Conservation (phyloP, 2,797 vertebrate genomes). For the Hippopotamyrus pictus region DNA sequence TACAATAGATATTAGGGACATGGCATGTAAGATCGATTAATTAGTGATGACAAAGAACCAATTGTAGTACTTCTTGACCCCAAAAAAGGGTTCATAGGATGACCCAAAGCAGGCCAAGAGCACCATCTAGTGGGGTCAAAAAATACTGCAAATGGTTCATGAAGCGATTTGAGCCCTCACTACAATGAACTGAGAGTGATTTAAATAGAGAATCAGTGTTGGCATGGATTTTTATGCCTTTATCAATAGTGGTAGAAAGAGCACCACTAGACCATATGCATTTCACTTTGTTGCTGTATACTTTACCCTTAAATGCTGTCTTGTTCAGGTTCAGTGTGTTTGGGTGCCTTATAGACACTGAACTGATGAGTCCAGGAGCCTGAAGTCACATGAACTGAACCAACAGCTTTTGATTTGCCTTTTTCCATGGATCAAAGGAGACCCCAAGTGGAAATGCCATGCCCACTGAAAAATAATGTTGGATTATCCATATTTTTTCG, state of each 20-base stretch:
- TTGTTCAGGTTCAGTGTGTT: not conserved
- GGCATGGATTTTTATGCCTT: not conserved
- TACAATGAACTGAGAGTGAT: not conserved
- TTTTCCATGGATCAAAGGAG: not conserved
- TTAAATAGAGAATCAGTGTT: not conserved
- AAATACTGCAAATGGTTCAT: not conserved
- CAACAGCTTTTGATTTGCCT: constrained; percentile 1
- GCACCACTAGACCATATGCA: not conserved
- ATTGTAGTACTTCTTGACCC: not conserved
- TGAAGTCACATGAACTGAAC: not conserved
- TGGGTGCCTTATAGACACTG: not conserved
- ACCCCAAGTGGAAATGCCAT: not conserved
- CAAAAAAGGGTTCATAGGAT: not conserved
- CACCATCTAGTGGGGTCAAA: not conserved
- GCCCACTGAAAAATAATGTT: not conserved
- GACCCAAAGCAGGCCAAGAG: not conserved
- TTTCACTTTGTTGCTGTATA: constrained; percentile 1
- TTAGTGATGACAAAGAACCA: not conserved
- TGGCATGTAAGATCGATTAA: not conserved
- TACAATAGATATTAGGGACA: not conserved
- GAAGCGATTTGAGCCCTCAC: not conserved
- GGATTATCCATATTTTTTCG: not conserved
- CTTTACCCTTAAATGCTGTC: not conserved
- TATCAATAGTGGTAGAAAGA: not conserved
- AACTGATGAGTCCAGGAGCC: not conserved